A percentile compares a stretch with the other conserved stretches of the same genome.
phyloP scores from a whole-genome alignment of 2,113 vertebrate species.

The Alosa alosa region DNA sequence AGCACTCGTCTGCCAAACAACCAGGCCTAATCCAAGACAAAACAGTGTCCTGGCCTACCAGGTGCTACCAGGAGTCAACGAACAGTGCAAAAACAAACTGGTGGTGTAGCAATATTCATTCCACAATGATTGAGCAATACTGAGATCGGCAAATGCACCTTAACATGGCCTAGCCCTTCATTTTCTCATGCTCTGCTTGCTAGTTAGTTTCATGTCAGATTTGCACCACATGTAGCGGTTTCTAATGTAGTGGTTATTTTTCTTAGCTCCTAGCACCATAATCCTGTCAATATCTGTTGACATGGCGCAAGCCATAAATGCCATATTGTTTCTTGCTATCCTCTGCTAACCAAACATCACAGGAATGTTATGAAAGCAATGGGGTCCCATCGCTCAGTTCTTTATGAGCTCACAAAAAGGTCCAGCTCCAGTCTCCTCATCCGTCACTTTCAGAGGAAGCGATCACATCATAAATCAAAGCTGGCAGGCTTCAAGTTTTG shows the following conservation, averaged over 20 bases:
- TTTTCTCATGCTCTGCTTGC: constrained; percentile 17
- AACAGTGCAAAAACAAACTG: not conserved
- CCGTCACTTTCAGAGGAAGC: constrained; percentile 69
- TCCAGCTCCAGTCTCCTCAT: constrained; percentile 35
- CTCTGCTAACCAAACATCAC: constrained; percentile 68
- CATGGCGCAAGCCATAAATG: constrained; percentile 50
- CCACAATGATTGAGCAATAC: constrained; percentile 35
- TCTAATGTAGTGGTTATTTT: not conserved
- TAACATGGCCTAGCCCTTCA: constrained; percentile 45
- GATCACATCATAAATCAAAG: constrained; percentile 69
- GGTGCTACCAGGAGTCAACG: not conserved
- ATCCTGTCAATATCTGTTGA: constrained; percentile 55
- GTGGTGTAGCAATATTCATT: not conserved
- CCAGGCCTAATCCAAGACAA: constrained; percentile 37
- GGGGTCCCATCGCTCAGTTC: constrained; percentile 56
- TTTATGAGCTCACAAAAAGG: constrained; percentile 15
- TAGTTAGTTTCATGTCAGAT: constrained; percentile 52
- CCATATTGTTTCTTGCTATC: constrained; percentile 64
- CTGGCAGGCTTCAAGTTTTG: constrained; percentile 67
- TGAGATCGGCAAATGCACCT: constrained; percentile 38
- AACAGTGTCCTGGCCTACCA: not conserved
- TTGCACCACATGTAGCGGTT: not conserved
- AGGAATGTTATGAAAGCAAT: constrained; percentile 72
- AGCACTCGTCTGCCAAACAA: constrained; percentile 36
- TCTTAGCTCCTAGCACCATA: not conserved